A percentile compares a stretch with the other conserved stretches of the same genome.
Evolutionary conservation across 1,140 invertebrate species (phyloP).

Genomic region (Hyposmocoma kahamanoa): DNA sequence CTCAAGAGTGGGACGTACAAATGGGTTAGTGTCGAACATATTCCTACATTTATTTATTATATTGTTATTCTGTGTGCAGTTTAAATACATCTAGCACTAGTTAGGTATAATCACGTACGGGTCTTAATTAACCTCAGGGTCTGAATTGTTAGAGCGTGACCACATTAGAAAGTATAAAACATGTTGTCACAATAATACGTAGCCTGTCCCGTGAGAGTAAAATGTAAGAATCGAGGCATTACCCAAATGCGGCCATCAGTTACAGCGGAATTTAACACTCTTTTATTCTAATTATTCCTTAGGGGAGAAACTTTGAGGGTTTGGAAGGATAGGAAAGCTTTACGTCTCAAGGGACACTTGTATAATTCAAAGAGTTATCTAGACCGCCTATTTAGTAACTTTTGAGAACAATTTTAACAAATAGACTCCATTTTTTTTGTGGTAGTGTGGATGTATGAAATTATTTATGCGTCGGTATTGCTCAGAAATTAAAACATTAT

Average conservation of each 20-base stretch:
- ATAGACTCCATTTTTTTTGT: not conserved
- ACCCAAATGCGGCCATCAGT: slow-evolving; percentile 36
- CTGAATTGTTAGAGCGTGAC: too few relatives aligned
- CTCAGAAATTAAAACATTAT: too few relatives aligned
- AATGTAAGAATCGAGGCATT: slow-evolving; percentile 14
- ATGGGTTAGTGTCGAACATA: too few relatives aligned
- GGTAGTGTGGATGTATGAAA: too few relatives aligned
- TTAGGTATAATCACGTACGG: too few relatives aligned
- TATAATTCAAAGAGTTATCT: slow-evolving; percentile 26
- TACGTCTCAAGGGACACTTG: slow-evolving; percentile 17
- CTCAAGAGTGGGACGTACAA: too few relatives aligned
- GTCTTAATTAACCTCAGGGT: too few relatives aligned
- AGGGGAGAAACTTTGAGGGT: slow-evolving; percentile 33
- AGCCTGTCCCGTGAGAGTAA: slow-evolving; percentile 9
- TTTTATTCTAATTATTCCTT: slow-evolving; percentile 59
- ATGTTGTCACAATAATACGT: slow-evolving; percentile 20
- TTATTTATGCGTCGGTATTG: too few relatives aligned
- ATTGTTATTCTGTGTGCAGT: too few relatives aligned
- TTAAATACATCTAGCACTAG: too few relatives aligned
- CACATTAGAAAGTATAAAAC: slow-evolving; percentile 22
- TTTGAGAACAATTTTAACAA: slow-evolving; percentile 6
- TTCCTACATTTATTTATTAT: too few relatives aligned
- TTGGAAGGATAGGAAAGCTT: slow-evolving; percentile 23
- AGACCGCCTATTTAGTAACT: slow-evolving; percentile 17
- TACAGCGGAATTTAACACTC: slow-evolving; percentile 51